These are phyloP conservation scores for Phylloscopus trochiloides DNA, from an alignment of 2,113 vertebrate species.

Conservation along the genomic window DNA sequence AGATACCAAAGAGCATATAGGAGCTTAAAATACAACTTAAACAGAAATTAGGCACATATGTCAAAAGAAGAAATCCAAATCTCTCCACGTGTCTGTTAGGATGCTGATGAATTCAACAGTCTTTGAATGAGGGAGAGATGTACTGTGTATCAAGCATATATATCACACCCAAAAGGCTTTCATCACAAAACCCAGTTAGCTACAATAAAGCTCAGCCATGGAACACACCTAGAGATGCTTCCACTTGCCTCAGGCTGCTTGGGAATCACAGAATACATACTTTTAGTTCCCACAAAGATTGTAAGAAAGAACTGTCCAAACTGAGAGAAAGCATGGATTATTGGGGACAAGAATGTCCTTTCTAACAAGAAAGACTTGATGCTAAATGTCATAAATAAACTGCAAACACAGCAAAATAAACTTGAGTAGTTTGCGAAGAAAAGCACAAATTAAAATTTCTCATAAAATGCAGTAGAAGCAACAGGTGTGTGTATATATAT, in stretches of 20 bases:
- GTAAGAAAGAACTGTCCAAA: not conserved
- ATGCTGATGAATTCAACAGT: not conserved
- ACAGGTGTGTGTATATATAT: rapidly evolving
- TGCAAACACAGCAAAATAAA: not conserved
- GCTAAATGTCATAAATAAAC: not conserved
- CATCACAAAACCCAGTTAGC: not conserved
- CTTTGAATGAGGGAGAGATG: not conserved
- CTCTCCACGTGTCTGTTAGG: not conserved
- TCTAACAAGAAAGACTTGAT: not conserved
- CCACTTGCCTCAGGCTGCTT: not conserved
- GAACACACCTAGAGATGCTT: not conserved
- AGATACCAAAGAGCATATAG: not conserved
- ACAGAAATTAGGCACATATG: not conserved
- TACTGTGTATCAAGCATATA: not conserved
- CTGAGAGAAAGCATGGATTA: not conserved
- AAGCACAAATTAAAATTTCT: not conserved
- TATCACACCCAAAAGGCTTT: not conserved
- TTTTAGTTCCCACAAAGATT: not conserved
- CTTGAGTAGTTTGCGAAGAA: not conserved
- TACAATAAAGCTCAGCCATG: not conserved
- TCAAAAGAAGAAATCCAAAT: not conserved
- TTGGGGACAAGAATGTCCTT: rapidly evolving
- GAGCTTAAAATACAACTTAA: not conserved
- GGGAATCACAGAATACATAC: not conserved
- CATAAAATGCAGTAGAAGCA: not conserved